phyloP scores from a whole-genome alignment of 2,797 vertebrate species.

The Pteronotus mesoamericanus region DNA sequence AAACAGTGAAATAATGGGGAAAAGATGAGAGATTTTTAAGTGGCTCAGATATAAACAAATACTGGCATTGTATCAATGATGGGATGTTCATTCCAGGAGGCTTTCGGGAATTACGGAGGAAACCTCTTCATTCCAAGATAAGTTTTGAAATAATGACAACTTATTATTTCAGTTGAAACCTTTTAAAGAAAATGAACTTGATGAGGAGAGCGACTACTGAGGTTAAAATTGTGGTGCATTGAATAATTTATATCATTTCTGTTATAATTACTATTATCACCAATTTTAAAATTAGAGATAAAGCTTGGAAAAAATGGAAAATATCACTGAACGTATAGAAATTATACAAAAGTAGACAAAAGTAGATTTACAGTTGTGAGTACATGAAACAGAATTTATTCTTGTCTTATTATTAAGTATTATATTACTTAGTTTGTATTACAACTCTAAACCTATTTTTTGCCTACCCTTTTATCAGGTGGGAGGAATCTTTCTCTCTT shows the following conservation, averaged over 20 bases:
- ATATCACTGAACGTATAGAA: neutral
- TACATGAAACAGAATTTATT: neutral
- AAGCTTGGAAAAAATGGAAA: neutral
- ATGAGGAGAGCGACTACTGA: neutral
- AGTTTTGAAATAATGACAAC: slow-evolving; percentile 19
- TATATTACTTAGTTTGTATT: neutral
- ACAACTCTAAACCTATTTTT: neutral
- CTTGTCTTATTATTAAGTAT: neutral
- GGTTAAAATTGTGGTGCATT: neutral
- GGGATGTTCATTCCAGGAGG: neutral
- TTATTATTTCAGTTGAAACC: neutral
- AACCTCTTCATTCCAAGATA: neutral
- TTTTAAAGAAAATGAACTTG: slow-evolving; percentile 21
- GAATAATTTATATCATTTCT: slow-evolving; percentile 3
- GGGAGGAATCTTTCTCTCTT: neutral
- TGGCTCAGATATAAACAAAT: neutral
- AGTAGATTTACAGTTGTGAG: neutral
- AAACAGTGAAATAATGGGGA: neutral
- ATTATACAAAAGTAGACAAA: neutral
- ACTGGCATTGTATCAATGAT: neutral
- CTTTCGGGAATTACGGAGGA: neutral
- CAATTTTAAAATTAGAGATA: neutral
- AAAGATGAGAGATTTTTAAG: neutral
- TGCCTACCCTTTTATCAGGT: neutral
- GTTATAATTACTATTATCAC: neutral